Base-by-base conservation (phyloP, 2,888 invertebrate species). In the Petrolisthes manimaculis region DNA sequence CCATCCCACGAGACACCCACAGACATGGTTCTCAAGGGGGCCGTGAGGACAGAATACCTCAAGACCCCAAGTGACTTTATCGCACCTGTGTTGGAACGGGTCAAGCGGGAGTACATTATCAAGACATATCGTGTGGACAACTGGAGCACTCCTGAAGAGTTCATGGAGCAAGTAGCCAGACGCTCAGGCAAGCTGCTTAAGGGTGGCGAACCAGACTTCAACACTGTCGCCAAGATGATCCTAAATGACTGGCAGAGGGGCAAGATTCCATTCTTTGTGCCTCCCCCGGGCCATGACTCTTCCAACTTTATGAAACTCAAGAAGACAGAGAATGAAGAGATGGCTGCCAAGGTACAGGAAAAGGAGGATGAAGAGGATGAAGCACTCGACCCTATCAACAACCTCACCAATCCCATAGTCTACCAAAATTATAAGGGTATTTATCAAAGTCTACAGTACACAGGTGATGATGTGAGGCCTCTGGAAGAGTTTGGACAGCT, bases 211-310 rank as follows among this genome's bases (percentile, higher is more conserved):
- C 98, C 99, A 12, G 98, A 99, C 93, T 94, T 98, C 37, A 94
- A 95, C 82, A 96, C 96, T 89, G 96, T 96, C 0, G 96, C 99
- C 0, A 96, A 96, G 93, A 98, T 98, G 97, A 95, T 99, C 12
- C 94, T 99, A 3, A 99, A 99, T 94, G 99, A 99, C 93, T 99
- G 98, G 97, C 99, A 99, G 93, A 95, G 99, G 92, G 99, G 99
- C 5, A 98, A 98, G 93, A 94, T 99, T 85, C 99, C 99, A 0
- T 99, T 97, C 93, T 99, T 97, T 94, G 96, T 97, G 5, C 94
- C 95, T 79, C 99, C 99, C 21, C 96, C 96, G 91, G 96, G 96
- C 2, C 97, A 95, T 93, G 96, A 96, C 93, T 93, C 94, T 82
- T 96, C 96, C 3, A 83, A 61, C n/a, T 89, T 93, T 95, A 87